Conservation (phyloP, 2,113 vertebrate species). For the Charadrius vociferus region DNA sequence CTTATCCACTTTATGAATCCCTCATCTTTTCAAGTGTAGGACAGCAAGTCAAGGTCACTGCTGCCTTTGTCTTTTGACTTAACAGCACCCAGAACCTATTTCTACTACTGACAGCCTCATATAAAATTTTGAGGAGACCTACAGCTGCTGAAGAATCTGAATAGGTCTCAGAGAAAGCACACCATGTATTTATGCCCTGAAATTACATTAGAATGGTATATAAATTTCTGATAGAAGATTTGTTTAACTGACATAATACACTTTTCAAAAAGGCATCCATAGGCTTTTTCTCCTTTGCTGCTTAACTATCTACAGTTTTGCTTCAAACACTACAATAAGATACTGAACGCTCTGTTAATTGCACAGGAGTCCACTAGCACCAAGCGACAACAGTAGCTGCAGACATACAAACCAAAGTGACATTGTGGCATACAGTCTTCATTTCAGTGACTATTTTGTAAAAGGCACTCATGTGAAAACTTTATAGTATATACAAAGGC, state of each 20-base stretch:
- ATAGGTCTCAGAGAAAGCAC: background rate
- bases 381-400: background rate
- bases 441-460: background rate
- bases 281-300: background rate
- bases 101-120: background rate
- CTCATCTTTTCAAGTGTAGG: background rate
- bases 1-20: background rate
- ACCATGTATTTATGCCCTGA: background rate
- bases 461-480: background rate
- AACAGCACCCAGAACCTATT: background rate
- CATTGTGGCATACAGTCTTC: background rate
- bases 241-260: background rate
- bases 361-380: background rate
- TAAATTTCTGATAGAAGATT: background rate
- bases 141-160: background rate
- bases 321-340: background rate
- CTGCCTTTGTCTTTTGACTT: background rate
- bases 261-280: background rate
- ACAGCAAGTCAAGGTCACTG: background rate
- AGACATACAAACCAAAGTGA: background rate
- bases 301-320: background rate
- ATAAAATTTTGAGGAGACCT: background rate
- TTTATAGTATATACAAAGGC: background rate
- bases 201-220: background rate
- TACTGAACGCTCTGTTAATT: background rate